phyloP scores from a whole-genome alignment of 2,113 vertebrate genomes.

The Datnioides undecimradiatus region DNA sequence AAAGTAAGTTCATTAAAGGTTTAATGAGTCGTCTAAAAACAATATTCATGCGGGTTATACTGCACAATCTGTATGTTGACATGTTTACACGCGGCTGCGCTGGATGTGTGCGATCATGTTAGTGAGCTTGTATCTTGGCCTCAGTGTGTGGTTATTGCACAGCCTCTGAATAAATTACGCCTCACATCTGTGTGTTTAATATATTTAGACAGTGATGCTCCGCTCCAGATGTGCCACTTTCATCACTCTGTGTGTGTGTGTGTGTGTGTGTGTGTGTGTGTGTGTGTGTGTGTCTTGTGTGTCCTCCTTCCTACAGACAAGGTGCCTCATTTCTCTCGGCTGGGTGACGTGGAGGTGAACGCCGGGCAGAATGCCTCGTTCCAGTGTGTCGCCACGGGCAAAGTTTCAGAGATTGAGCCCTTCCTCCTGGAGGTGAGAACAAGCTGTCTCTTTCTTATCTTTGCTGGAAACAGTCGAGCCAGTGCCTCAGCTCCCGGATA shows the following conservation, averaged over 20 bases:
- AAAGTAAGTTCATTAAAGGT: background rate
- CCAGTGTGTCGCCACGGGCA: slow-evolving; percentile 91
- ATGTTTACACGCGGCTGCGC: background rate
- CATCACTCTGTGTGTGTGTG: slow-evolving; percentile 11
- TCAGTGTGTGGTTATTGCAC: background rate
- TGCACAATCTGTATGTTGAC: background rate
- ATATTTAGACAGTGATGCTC: slow-evolving; percentile 37
- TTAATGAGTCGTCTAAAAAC: background rate
- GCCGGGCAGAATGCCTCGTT: slow-evolving; percentile 93
- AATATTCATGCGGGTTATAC: background rate
- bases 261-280: slow-evolving; percentile 8
- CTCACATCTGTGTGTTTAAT: slow-evolving; percentile 45
- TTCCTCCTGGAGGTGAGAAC: slow-evolving; percentile 91
- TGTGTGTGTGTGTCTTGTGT: slow-evolving; percentile 35
- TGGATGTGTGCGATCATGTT: background rate
- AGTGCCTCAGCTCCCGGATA: slow-evolving; percentile 3
- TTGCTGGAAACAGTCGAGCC: background rate
- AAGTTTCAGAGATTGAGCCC: slow-evolving; percentile 84
- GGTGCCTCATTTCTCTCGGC: slow-evolving; percentile 92
- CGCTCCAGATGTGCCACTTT: slow-evolving; percentile 48
- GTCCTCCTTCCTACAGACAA: slow-evolving; percentile 84
- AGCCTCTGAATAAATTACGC: slow-evolving; percentile 27
- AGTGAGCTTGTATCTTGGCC: background rate
- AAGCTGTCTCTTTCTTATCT: slow-evolving; percentile 2
- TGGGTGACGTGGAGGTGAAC: slow-evolving; percentile 93